Evolutionary conservation across 2,888 invertebrate species (phyloP).

Genomic region (Molorchus minor): DNA sequence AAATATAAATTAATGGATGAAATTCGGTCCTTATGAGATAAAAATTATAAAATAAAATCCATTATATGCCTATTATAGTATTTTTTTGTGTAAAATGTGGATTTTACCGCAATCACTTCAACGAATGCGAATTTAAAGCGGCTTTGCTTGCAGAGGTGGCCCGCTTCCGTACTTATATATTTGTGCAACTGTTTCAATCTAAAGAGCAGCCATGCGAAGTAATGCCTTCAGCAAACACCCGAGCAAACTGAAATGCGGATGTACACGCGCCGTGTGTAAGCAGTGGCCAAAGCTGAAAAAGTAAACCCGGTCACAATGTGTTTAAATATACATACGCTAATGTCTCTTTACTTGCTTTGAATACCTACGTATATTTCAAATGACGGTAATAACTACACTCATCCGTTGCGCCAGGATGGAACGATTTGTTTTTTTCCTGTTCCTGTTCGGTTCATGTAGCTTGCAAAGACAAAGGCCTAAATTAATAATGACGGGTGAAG

Average conservation of each 20-base stretch:
- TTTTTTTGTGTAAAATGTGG: too few relatives aligned
- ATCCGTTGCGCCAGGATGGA: conserved; percentile 11
- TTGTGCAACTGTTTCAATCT: conserved; percentile 28
- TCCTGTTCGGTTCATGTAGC: background rate
- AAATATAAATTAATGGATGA: too few relatives aligned
- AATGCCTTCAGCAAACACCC: conserved; percentile 25
- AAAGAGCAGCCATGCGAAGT: conserved; percentile 27
- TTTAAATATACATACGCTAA: conserved; percentile 27
- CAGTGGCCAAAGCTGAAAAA: conserved; percentile 25
- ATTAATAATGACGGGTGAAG: too few relatives aligned
- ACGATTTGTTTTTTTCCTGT: conserved; percentile 1
- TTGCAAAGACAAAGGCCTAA: conserved; percentile 1
- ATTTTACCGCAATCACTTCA: too few relatives aligned
- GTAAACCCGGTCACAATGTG: conserved; percentile 25
- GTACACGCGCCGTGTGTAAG: conserved; percentile 21
- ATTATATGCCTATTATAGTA: too few relatives aligned
- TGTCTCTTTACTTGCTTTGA: conserved; percentile 26
- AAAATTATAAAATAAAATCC: too few relatives aligned
- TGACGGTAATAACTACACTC: conserved; percentile 17
- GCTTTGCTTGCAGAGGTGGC: background rate
- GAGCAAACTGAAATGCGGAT: conserved; percentile 26
- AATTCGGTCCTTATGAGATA: too few relatives aligned
- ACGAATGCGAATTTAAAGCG: too few relatives aligned
- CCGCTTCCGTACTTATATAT: conserved; percentile 17
- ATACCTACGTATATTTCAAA: conserved; percentile 18